phyloP scores from a whole-genome alignment of 2,113 vertebrate genomes.

The Chaenogobius annularis region DNA sequence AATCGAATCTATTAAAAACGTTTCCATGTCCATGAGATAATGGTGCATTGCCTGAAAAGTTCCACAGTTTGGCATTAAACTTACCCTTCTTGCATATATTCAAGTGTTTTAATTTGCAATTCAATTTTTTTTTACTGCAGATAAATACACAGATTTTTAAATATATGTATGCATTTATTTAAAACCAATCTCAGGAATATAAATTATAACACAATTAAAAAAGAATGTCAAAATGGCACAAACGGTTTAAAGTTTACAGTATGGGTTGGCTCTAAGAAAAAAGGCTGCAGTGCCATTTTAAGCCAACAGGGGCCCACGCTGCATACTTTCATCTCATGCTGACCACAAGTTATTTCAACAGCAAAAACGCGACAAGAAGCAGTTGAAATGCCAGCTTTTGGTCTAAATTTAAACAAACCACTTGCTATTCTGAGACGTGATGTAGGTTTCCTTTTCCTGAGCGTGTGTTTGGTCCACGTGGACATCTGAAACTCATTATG shows the following conservation, averaged over 20 bases:
- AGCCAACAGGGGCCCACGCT: neutral
- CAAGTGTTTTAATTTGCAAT: too few species aligned
- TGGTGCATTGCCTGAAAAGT: too few species aligned
- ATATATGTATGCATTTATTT: too few species aligned
- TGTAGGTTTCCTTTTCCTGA: conserved; percentile 30
- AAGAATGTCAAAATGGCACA: too few species aligned
- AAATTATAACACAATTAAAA: too few species aligned
- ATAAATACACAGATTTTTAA: too few species aligned
- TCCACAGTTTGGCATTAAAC: too few species aligned
- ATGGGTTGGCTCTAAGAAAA: conserved; percentile 27
- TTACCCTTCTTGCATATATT: too few species aligned
- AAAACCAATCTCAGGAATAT: too few species aligned
- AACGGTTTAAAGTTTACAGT: conserved; percentile 21
- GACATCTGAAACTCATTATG: conserved; percentile 58
- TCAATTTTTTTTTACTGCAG: too few species aligned
- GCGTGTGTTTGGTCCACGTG: conserved; percentile 44
- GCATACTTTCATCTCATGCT: neutral
- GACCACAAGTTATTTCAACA: conserved; percentile 16
- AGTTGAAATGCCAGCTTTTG: conserved; percentile 11
- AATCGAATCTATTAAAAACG: too few species aligned
- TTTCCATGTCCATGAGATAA: too few species aligned
- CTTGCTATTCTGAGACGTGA: conserved; percentile 41
- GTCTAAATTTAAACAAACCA: conserved; percentile 54
- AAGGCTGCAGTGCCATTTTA: neutral
- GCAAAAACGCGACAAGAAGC: conserved; percentile 34